Conservation (phyloP, 2,113 vertebrate genomes). For the Apaloderma vittatum region DNA sequence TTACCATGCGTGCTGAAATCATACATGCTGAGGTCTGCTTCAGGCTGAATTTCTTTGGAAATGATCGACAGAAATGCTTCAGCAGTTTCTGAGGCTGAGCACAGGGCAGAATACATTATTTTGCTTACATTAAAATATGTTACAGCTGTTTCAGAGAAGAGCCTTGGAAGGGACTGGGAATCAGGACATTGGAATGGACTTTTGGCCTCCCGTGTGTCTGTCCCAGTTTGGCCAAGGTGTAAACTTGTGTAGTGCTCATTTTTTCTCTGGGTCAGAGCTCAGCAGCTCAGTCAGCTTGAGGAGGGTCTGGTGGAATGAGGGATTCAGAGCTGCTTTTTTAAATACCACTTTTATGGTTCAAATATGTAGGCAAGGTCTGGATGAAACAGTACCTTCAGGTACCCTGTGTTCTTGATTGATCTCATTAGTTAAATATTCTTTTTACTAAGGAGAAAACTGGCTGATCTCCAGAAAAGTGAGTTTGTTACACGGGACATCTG, state of each 20-base stretch:
- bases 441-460: not conserved
- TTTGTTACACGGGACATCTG: not conserved
- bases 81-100: not conserved
- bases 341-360: not conserved
- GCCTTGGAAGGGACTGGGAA: not conserved
- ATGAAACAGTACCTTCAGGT: not conserved
- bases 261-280: not conserved
- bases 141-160: not conserved
- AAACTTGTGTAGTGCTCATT: not conserved
- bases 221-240: not conserved
- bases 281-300: not conserved
- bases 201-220: not conserved
- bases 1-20: not conserved
- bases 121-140: not conserved
- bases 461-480: not conserved
- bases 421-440: not conserved
- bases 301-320: not conserved
- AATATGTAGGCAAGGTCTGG: not conserved
- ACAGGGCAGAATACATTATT: not conserved
- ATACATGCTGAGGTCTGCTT: not conserved
- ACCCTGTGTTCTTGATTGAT: not conserved
- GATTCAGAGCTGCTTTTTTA: fast-evolving
- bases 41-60: conserved; percentile 16
- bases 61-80: not conserved
- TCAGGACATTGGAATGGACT: not conserved